Conservation (phyloP, 2,888 invertebrate species). For the Tenodera sinensis region DNA sequence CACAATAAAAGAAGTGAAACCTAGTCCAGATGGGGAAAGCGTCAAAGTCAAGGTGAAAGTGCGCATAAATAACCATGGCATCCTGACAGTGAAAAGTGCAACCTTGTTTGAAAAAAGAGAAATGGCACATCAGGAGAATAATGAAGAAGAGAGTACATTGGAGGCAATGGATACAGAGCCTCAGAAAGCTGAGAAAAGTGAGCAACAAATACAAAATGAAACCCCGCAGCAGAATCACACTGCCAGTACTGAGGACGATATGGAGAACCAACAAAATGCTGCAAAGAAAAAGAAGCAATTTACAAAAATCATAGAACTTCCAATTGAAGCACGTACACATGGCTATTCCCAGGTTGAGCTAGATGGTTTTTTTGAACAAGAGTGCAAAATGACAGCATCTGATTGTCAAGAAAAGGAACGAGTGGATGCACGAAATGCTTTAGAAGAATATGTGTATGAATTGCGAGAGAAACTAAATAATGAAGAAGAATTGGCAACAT, state of each 20-base stretch:
- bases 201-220: slow-evolving; percentile 43
- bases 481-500: slow-evolving; percentile 71
- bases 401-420: slow-evolving; percentile 93
- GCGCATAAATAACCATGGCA: slow-evolving; percentile 88
- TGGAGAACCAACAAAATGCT: too few species aligned
- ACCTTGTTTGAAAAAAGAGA: slow-evolving; percentile 74
- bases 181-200: slow-evolving; percentile 40
- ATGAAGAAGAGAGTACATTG: slow-evolving; percentile 40
- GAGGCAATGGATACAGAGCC: slow-evolving; percentile 51
- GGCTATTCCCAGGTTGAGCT: too few species aligned
- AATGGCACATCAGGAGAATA: slow-evolving; percentile 41
- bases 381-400: slow-evolving; percentile 76
- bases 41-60: slow-evolving; percentile 96
- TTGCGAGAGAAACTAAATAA: slow-evolving; percentile 82
- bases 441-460: slow-evolving; percentile 98
- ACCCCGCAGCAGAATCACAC: slow-evolving; percentile 48
- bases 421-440: slow-evolving; percentile 91
- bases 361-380: too few species aligned
- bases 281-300: too few species aligned
- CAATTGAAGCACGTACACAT: too few species aligned
- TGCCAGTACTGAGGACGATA: slow-evolving; percentile 43
- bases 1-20: slow-evolving; percentile 76
- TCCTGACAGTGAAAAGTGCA: slow-evolving; percentile 84
- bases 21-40: slow-evolving; percentile 84
- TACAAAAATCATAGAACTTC: too few species aligned